Evolutionary conservation across 2,888 invertebrate genomes (phyloP).

Genomic region (Tipula helvola): DNA sequence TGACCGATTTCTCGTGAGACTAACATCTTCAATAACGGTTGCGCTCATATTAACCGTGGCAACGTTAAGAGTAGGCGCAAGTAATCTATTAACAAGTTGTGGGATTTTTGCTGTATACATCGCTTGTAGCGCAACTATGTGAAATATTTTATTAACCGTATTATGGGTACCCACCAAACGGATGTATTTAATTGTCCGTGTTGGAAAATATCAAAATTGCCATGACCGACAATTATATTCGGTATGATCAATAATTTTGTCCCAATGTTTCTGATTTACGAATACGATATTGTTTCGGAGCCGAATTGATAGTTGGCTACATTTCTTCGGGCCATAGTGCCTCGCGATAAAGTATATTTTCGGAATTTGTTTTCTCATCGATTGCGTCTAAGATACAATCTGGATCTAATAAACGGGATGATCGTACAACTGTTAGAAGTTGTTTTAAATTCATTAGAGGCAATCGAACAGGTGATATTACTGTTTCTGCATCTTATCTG

Average conservation of each 20-base stretch:
- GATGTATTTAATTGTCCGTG: conserved; percentile 75
- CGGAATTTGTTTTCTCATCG: conserved; percentile 68
- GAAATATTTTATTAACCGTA: conserved; percentile 90
- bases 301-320: conserved; percentile 70
- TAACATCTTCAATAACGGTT: conserved; percentile 91
- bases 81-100: conserved; percentile 58
- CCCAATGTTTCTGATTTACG: conserved; percentile 92
- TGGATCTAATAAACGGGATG: conserved; percentile 72
- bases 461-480: conserved; percentile 58
- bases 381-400: conserved; percentile 92
- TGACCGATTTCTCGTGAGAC: conserved; percentile 83
- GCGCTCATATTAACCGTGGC: conserved; percentile 85
- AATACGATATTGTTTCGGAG: conserved; percentile 78
- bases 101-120: conserved; percentile 67
- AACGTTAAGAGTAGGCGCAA: conserved; percentile 79
- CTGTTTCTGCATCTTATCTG: conserved; percentile 40
- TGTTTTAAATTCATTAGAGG: conserved; percentile 82
- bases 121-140: conserved; percentile 87
- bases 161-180: conserved; percentile 83
- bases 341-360: conserved; percentile 75
- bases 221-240: conserved; percentile 89
- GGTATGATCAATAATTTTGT: conserved; percentile 83
- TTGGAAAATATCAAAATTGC: conserved; percentile 88
- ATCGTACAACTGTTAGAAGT: conserved; percentile 76
- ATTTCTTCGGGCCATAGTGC: conserved; percentile 80